These are phyloP conservation scores for Pseudochaenichthys georgianus DNA, from an alignment of 2,797 vertebrate genomes.

Conservation along the genomic window DNA sequence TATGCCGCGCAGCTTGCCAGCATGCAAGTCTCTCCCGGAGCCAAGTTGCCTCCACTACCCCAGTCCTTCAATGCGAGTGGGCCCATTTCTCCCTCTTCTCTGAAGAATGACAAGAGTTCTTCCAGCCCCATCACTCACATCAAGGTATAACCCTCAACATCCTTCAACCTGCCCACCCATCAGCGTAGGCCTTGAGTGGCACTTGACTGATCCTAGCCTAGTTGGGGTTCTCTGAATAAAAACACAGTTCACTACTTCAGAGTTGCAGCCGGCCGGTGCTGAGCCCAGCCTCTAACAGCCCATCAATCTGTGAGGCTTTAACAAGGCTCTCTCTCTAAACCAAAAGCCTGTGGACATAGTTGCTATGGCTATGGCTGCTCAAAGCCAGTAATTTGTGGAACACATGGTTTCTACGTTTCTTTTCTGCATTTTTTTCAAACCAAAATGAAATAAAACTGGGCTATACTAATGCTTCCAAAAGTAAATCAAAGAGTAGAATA, in stretches of 20 bases:
- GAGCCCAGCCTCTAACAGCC: conserved; percentile 63
- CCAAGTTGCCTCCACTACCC: conserved; percentile 97
- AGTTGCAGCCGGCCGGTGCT: conserved; percentile 43
- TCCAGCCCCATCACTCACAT: conserved; percentile 96
- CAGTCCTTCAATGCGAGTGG: conserved; percentile 93
- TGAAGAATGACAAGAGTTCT: conserved; percentile 99
- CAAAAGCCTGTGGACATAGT: conserved; percentile 83
- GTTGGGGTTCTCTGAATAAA: conserved; percentile 62
- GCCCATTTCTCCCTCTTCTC: conserved; percentile 94
- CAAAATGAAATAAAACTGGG: conserved; percentile 60
- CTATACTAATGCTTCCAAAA: conserved; percentile 55
- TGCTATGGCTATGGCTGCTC: conserved; percentile 79
- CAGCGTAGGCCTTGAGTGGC: conserved; percentile 59
- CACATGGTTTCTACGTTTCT: conserved; percentile 68
- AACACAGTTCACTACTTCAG: conserved; percentile 59
- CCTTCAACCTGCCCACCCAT: conserved; percentile 48
- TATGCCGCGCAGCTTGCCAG: conserved; percentile 99
- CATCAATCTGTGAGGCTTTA: conserved; percentile 83
- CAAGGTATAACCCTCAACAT: conserved; percentile 88
- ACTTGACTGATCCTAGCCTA: conserved; percentile 71
- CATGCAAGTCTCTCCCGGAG: conserved; percentile 99
- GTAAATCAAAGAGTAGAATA: conserved; percentile 44
- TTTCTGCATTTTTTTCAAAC: conserved; percentile 49
- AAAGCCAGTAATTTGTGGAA: conserved; percentile 80
- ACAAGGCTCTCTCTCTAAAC: conserved; percentile 79